phyloP scores from a whole-genome alignment of 2,888 invertebrate genomes.

The Sialis lutaria region DNA sequence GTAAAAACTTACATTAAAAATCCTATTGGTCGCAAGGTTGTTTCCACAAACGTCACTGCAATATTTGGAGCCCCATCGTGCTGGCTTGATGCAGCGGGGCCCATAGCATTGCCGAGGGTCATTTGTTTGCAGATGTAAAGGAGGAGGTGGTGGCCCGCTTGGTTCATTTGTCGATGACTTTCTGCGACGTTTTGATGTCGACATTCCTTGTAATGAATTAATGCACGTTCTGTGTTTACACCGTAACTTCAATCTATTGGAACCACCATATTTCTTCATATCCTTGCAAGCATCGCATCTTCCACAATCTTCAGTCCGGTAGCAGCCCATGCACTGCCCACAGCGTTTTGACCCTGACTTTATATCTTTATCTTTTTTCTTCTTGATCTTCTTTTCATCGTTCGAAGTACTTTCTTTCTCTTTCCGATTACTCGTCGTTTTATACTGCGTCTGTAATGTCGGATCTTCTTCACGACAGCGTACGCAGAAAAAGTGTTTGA shows the following conservation, averaged over 20 bases:
- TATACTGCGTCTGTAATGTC: slow-evolving; percentile 32
- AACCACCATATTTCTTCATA: slow-evolving; percentile 31
- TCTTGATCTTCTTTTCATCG: slow-evolving; percentile 18
- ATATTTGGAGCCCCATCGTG: slow-evolving; percentile 71
- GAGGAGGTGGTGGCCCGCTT: slow-evolving; percentile 26
- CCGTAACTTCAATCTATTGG: slow-evolving; percentile 26
- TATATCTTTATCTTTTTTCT: slow-evolving; percentile 18
- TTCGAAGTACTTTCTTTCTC: slow-evolving; percentile 6
- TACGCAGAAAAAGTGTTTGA: slow-evolving; percentile 85
- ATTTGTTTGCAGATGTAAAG: slow-evolving; percentile 35
- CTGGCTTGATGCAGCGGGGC: slow-evolving; percentile 66
- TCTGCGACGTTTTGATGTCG: slow-evolving; percentile 21
- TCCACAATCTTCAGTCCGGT: slow-evolving; percentile 49
- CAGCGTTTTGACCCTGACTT: slow-evolving; percentile 33
- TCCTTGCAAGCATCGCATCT: slow-evolving; percentile 46
- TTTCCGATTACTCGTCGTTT: slow-evolving; percentile 15
- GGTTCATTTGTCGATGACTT: slow-evolving; percentile 30
- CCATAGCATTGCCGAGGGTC: slow-evolving; percentile 78
- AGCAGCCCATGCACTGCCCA: slow-evolving; percentile 60
- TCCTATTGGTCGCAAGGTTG: slow-evolving; percentile 67
- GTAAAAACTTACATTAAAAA: slow-evolving; percentile 45
- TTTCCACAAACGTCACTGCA: slow-evolving; percentile 87
- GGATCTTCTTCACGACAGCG: slow-evolving; percentile 72
- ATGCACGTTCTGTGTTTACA: slow-evolving; percentile 25
- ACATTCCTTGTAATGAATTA: slow-evolving; percentile 14